Base-by-base conservation (phyloP, 2,888 invertebrate species). In the Anthrax anthrax region DNA sequence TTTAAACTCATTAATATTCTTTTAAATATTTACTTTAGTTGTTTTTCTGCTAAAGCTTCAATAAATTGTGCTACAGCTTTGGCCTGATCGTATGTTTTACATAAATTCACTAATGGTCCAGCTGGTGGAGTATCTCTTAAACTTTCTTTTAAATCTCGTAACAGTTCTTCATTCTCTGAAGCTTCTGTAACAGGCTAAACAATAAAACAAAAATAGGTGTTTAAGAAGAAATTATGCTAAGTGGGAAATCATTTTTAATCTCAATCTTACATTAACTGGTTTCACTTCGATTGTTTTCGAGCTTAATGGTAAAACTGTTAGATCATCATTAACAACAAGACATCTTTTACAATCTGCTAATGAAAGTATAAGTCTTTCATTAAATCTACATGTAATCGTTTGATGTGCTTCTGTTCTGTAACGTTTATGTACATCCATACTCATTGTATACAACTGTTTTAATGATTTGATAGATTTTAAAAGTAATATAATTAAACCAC, bases 391-490 rank as follows among this genome's bases (percentile, higher is more conserved):
- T 14, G 90, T 84, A 16, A 98, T 79, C 59, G 89, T 84, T 60
- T 85, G 80, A 63, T 96, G 89, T 0, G 94, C 86, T 71, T 97
- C 96, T 0, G 97, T 98, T 54, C 96, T 78, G 63, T 67, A 77
- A 69, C 90, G 76, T 52, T 89, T 81, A 72, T 98, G 98, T 2
- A 98, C 95, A 73, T 98, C 98, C 98, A 99, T 99, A 52, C 84
- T 83, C 75, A 98, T 84, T 0, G 96, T 87, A 63, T 89, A 97
- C 4, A 99, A 73, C 64, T 98, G 96, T 60, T 90, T 82, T 19
- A 99, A 71, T 0, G 96, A 96, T 47, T 78, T 76, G 60, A 98
- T 75, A 1, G 84, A 79, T 60, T 86, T 81, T 14, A 98, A 72
- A 9, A 99, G 72, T 50, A 99, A 74, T 42, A 96, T 81, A 46